Percentiles rank a stretch among this genome's conserved stretches.
Conservation (phyloP, 1,140 invertebrate species). For the Heliconius hermathena region DNA sequence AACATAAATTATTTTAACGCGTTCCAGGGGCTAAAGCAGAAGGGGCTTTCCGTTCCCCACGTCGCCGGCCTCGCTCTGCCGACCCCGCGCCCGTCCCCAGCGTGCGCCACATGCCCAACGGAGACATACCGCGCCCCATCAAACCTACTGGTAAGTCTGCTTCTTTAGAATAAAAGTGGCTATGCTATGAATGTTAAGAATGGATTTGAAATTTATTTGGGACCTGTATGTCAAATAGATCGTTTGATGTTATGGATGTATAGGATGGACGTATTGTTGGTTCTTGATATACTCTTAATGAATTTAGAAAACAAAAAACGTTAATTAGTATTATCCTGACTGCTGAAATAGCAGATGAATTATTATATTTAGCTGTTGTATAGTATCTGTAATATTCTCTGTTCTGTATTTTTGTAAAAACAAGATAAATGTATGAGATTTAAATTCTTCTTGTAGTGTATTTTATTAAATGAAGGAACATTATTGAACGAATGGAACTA, state of each 20-base stretch:
- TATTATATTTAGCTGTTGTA: no score
- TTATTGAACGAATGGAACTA: background rate
- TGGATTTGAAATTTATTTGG: background rate
- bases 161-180: conserved; percentile 9
- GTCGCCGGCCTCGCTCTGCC: conserved; percentile 86
- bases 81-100: conserved; percentile 75
- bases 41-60: conserved; percentile 87
- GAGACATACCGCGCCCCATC: conserved; percentile 65
- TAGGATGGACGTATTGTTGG: background rate
- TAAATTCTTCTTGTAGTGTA: no score
- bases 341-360: no score
- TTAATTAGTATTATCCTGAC: no score
- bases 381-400: no score
- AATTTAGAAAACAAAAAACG: background rate
- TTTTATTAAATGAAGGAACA: background rate
- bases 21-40: conserved; percentile 60
- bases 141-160: conserved; percentile 71
- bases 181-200: background rate
- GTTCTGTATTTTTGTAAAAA: no score
- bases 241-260: background rate
- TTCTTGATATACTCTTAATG: background rate
- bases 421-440: no score
- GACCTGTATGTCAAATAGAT: background rate
- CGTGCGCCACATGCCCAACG: conserved; percentile 60
- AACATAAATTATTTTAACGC: background rate